phyloP scores from a whole-genome alignment of 2,113 vertebrate genomes.

The Gymnorhina tibicen region DNA sequence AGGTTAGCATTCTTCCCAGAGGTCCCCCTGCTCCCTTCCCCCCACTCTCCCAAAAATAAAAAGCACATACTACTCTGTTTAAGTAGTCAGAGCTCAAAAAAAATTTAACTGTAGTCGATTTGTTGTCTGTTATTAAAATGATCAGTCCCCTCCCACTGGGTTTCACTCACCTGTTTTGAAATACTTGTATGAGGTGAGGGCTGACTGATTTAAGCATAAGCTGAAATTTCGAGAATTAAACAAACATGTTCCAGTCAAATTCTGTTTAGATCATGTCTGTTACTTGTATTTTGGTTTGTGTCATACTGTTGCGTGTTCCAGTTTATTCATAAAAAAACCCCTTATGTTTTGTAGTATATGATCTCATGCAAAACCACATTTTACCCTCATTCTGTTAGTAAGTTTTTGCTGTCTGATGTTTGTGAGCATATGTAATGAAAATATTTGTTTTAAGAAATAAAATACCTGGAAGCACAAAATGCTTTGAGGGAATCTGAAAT shows the following conservation, averaged over 20 bases:
- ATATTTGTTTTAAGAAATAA: neutral
- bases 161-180: slow-evolving; percentile 44
- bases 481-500: neutral
- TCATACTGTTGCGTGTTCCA: slow-evolving; percentile 43
- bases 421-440: neutral
- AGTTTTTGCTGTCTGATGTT: neutral
- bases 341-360: neutral
- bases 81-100: neutral
- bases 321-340: neutral
- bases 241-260: slow-evolving; percentile 36
- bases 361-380: slow-evolving; percentile 27
- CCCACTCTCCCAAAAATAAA: neutral
- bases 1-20: slow-evolving; percentile 57
- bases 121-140: neutral
- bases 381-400: neutral
- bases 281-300: slow-evolving; percentile 41
- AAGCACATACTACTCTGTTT: neutral
- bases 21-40: neutral
- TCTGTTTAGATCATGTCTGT: slow-evolving; percentile 58
- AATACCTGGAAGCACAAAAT: neutral
- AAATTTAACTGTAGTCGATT: neutral
- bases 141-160: neutral
- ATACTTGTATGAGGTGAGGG: slow-evolving; percentile 17
- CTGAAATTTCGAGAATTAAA: slow-evolving; percentile 9
- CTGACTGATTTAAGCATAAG: slow-evolving; percentile 41